Evolutionary conservation across 1,140 invertebrate genomes (phyloP).

Genomic region (Liolophura sinensis): DNA sequence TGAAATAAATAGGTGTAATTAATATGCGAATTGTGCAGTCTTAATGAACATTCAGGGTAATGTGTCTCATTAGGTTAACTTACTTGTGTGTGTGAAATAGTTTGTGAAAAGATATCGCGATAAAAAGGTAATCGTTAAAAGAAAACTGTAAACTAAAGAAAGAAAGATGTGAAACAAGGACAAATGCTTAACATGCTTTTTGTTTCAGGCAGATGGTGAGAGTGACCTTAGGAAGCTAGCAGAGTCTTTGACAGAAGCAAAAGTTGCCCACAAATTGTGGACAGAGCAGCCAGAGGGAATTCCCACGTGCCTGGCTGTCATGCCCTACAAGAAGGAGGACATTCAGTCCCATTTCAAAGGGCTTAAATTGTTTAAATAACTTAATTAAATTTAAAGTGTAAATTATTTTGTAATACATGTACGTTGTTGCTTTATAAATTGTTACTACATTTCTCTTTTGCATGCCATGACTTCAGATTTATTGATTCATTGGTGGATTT

Average conservation of each 20-base stretch:
- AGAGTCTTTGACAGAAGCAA: slow-evolving; percentile 70
- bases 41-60: no score
- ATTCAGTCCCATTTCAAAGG: slow-evolving; percentile 85
- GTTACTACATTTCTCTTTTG: no score
- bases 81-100: not conserved
- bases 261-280: slow-evolving; percentile 91
- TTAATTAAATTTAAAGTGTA: no score
- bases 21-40: no score
- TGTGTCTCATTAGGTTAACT: not conserved
- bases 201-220: slow-evolving; percentile 75
- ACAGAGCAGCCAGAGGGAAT: slow-evolving; percentile 97
- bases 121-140: not conserved
- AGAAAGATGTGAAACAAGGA: not conserved
- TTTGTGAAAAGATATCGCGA: not conserved
- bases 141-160: not conserved
- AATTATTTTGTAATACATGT: no score
- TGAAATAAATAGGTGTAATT: no score
- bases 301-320: slow-evolving; percentile 89
- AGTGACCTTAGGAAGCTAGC: slow-evolving; percentile 70
- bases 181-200: slow-evolving; percentile 2
- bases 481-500: no score
- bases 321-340: slow-evolving; percentile 86
- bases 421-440: no score
- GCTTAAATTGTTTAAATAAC: slow-evolving; percentile 80
- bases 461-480: no score